These are phyloP conservation scores for Adrianichthys oophorus DNA, from an alignment of 2,797 vertebrate species.

Conservation along the genomic window DNA sequence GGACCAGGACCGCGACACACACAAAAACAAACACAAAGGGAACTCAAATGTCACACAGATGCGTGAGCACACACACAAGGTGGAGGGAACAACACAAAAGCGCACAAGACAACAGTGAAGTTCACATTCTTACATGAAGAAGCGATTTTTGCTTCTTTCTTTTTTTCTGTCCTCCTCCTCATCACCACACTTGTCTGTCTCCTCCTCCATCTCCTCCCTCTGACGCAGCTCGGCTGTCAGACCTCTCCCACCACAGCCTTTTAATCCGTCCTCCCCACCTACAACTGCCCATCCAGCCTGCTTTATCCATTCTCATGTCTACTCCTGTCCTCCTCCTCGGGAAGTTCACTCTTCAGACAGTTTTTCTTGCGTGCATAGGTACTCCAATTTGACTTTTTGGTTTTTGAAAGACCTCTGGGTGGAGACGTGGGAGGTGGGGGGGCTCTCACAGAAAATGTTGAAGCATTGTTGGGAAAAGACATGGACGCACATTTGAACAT, in stretches of 20 bases:
- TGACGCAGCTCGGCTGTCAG: conserved; percentile 69
- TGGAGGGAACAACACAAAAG: conserved; percentile 49
- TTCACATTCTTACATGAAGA: conserved; percentile 80
- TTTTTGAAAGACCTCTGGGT: conserved; percentile 47
- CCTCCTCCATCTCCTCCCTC: conserved; percentile 70
- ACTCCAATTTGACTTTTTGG: conserved; percentile 51
- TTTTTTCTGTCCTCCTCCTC: conserved; percentile 55
- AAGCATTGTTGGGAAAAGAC: conserved; percentile 26
- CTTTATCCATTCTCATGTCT: conserved; percentile 44
- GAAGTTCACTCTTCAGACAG: conserved; percentile 57
- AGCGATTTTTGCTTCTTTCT: conserved; percentile 63
- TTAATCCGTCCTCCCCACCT: conserved; percentile 18
- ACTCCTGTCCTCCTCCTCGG: conserved; percentile 60
- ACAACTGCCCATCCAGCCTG: conserved; percentile 37
- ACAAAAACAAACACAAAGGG: conserved; percentile 44
- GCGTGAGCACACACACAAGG: conserved; percentile 38
- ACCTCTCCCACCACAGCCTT: conserved; percentile 66
- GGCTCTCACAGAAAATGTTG: conserved; percentile 14
- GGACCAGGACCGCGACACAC: conserved; percentile 11
- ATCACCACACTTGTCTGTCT: conserved; percentile 71
- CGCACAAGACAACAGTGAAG: conserved; percentile 53
- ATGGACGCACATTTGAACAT: conserved; percentile 48
- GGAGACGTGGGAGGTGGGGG: conserved; percentile 13
- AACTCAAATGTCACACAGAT: conserved; percentile 44
- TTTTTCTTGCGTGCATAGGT: conserved; percentile 1